Conservation (phyloP, 2,888 invertebrate species). For the Lithophane socia region DNA sequence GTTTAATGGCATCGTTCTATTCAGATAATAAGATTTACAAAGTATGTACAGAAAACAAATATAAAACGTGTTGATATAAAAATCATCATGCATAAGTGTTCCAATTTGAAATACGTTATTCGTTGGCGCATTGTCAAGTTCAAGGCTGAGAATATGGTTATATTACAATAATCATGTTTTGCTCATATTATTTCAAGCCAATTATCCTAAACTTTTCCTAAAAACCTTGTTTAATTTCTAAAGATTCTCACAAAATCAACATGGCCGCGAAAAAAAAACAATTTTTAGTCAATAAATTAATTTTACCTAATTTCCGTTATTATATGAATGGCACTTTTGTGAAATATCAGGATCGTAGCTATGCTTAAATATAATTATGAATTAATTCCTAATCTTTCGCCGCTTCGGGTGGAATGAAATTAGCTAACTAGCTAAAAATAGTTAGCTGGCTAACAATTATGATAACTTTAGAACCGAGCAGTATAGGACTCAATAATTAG, state of each 20-base stretch:
- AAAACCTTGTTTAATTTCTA: conserved; percentile 37
- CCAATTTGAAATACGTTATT: conserved; percentile 67
- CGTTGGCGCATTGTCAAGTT: conserved; percentile 87
- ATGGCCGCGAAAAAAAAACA: conserved; percentile 39
- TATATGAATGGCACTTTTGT: conserved; percentile 66
- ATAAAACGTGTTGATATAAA: neutral
- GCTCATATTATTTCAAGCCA: conserved; percentile 62
- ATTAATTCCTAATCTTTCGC: conserved; percentile 48
- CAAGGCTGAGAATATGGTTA: conserved; percentile 51
- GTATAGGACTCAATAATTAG: conserved; percentile 16
- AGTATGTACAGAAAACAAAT: conserved; percentile 15
- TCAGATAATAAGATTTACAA: neutral
- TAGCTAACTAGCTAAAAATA: too few species aligned
- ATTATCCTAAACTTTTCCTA: conserved; percentile 52
- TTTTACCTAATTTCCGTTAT: conserved; percentile 58
- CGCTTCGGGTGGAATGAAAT: conserved; percentile 14
- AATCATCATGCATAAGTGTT: conserved; percentile 41
- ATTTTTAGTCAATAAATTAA: conserved; percentile 46
- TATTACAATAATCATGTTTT: conserved; percentile 58
- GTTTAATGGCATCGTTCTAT: neutral
- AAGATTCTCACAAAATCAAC: conserved; percentile 43
- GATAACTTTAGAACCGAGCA: neutral
- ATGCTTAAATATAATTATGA: conserved; percentile 56
- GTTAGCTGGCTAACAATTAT: neutral
- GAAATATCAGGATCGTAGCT: conserved; percentile 63